A percentile compares a stretch with the other conserved stretches of the same genome.
Conservation (phyloP, 2,888 invertebrate genomes). For the Pyrrhia umbra region DNA sequence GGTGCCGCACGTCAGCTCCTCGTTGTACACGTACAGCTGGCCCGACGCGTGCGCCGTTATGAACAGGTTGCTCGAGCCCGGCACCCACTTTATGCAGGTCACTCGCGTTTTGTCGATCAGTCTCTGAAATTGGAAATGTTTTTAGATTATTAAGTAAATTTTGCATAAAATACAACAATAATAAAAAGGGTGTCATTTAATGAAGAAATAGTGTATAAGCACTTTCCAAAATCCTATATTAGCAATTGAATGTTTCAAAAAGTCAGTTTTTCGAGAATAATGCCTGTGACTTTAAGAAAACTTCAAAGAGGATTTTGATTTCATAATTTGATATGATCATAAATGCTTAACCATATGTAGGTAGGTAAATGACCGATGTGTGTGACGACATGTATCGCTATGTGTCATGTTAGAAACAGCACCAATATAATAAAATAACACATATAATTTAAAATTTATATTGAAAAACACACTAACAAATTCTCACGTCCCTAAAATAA, state of each 20-base stretch:
- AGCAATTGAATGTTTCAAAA: constrained; percentile 21
- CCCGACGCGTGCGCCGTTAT: constrained; percentile 98
- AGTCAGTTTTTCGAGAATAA: constrained; percentile 1
- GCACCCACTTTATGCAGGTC: constrained; percentile 99
- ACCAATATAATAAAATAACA: too few species aligned
- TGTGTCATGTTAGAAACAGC: background rate
- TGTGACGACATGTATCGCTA: background rate
- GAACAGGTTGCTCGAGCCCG: constrained; percentile 98
- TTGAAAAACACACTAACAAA: too few species aligned
- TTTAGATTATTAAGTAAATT: background rate
- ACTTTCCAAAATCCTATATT: too few species aligned
- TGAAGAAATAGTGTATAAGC: too few species aligned
- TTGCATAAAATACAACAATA: background rate
- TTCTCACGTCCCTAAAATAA: too few species aligned
- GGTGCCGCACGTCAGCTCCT: constrained; percentile 97
- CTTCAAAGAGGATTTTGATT: background rate
- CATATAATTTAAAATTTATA: too few species aligned
- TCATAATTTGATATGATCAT: too few species aligned
- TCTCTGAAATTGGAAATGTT: constrained; percentile 90
- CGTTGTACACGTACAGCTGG: constrained; percentile 99
- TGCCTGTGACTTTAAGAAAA: background rate
- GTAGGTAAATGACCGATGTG: too few species aligned
- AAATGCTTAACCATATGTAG: too few species aligned
- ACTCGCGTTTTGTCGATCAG: constrained; percentile 98
- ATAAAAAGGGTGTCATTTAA: constrained; percentile 1